A percentile compares a stretch with the other conserved stretches of the same genome.
These are phyloP conservation scores for Condylostylus longicornis DNA, from an alignment of 1,140 invertebrate species.

Conservation along the genomic window DNA sequence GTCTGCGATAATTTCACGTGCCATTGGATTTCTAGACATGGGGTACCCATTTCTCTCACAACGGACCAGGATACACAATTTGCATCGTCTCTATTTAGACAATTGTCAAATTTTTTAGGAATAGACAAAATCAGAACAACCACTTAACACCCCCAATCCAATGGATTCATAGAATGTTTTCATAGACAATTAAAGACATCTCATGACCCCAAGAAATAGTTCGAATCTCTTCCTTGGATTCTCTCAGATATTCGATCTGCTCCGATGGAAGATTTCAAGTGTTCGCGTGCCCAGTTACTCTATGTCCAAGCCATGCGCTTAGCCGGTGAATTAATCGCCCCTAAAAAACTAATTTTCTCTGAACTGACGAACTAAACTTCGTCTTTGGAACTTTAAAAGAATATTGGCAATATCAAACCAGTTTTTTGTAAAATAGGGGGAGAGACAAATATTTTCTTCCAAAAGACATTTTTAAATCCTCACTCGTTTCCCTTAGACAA, in stretches of 20 bases:
- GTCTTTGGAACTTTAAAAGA: too few species aligned
- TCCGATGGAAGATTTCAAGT: too few species aligned
- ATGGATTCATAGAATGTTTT: constrained; percentile 22
- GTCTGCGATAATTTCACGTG: constrained; percentile 16
- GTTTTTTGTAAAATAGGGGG: too few species aligned
- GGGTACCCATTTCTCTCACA: constrained; percentile 19
- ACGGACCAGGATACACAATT: constrained; percentile 30
- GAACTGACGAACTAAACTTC: too few species aligned
- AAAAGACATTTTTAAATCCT: too few species aligned
- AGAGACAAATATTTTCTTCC: too few species aligned
- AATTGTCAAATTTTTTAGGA: constrained; percentile 7
- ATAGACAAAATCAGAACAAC: constrained; percentile 20
- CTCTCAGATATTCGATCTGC: constrained; percentile 14
- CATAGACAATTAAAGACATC: constrained; percentile 21
- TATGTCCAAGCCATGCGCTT: too few species aligned
- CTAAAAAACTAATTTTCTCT: too few species aligned
- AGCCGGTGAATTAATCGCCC: too few species aligned
- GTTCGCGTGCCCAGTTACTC: too few species aligned
- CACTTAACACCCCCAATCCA: constrained; percentile 23
- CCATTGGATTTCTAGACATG: constrained; percentile 25
- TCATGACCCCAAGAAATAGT: constrained; percentile 14
- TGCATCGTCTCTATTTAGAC: constrained; percentile 13
- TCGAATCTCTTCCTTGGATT: constrained; percentile 12
- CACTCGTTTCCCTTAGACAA: too few species aligned
- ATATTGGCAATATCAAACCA: too few species aligned